phyloP scores from a whole-genome alignment of 2,797 vertebrate genomes.

The Acanthornis magna region DNA sequence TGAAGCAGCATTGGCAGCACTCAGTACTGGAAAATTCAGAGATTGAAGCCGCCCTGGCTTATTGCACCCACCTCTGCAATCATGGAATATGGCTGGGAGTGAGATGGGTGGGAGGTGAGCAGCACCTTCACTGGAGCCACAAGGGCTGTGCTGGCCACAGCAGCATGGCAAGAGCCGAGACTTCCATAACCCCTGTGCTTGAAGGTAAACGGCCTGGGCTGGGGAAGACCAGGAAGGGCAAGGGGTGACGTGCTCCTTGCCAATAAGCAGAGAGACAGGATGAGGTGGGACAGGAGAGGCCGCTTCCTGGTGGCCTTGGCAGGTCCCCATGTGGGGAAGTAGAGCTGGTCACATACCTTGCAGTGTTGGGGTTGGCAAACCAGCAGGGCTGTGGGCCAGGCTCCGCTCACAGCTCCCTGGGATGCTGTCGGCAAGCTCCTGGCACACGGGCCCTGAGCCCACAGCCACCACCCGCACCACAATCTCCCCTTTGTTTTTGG shows the following conservation, averaged over 20 bases:
- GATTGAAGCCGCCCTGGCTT: not conserved
- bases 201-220: not conserved
- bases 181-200: fast-evolving
- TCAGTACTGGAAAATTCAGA: not conserved
- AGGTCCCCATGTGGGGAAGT: fast-evolving
- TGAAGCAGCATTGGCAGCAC: not conserved
- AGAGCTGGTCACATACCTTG: not conserved
- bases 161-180: not conserved
- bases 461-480: fast-evolving
- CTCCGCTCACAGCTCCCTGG: fast-evolving
- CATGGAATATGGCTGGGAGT: not conserved
- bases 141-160: not conserved
- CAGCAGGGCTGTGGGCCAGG: fast-evolving
- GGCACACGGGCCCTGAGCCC: not conserved
- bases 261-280: not conserved
- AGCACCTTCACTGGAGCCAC: not conserved
- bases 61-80: not conserved
- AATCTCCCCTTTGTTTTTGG: conserved; percentile 7
- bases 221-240: not conserved
- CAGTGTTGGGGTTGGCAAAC: not conserved
- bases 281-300: not conserved
- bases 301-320: not conserved
- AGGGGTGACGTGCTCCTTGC: fast-evolving
- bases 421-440: not conserved
- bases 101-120: not conserved